A percentile compares a stretch with the other conserved stretches of the same genome.
Evolutionary conservation across 2,797 vertebrate species (phyloP).

Genomic region (Oceanodroma leucorhoa): DNA sequence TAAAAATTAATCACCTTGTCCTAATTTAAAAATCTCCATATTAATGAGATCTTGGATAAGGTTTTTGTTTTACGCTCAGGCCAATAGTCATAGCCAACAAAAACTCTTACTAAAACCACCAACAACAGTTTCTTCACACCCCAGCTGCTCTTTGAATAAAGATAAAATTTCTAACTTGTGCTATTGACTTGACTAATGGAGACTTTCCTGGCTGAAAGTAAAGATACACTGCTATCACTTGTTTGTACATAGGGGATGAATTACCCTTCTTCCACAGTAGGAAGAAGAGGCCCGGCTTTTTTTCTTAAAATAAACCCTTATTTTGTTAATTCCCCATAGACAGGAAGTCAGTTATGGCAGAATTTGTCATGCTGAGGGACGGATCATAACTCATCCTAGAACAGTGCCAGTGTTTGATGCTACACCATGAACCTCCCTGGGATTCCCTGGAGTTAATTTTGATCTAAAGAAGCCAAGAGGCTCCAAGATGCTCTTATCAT

Average conservation of each 20-base stretch:
- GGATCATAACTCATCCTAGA: background rate
- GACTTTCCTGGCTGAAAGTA: background rate
- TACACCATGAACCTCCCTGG: background rate
- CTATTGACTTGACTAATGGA: background rate
- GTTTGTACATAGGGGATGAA: background rate
- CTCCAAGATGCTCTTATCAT: background rate
- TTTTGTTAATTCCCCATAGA: background rate
- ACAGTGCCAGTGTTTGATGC: background rate
- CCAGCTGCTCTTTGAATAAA: background rate
- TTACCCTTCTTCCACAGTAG: background rate
- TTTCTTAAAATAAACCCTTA: background rate
- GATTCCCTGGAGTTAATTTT: background rate
- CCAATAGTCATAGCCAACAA: background rate
- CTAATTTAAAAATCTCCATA: background rate
- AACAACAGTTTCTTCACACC: background rate
- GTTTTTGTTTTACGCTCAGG: background rate
- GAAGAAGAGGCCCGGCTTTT: accelerated
- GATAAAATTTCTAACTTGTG: background rate
- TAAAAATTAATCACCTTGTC: background rate
- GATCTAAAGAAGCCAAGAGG: background rate
- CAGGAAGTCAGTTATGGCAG: background rate
- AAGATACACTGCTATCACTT: background rate
- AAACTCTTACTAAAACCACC: background rate
- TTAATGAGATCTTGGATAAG: background rate
- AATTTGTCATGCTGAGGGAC: background rate